Percentiles rank a stretch among this genome's conserved stretches.
Evolutionary conservation across 2,888 invertebrate species (phyloP).

Genomic region (Timandra comae): DNA sequence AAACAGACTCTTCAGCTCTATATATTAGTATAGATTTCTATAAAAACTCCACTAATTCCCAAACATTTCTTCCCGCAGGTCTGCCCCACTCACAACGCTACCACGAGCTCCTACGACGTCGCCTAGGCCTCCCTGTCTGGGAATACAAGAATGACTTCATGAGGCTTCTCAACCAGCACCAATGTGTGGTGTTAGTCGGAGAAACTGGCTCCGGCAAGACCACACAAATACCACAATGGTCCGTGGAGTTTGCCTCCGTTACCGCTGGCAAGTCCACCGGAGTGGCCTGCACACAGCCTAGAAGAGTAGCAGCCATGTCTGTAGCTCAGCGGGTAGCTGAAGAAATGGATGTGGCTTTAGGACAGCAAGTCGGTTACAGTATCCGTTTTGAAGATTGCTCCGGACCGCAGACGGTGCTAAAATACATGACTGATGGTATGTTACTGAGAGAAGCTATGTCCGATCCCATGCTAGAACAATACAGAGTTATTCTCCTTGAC

Average conservation of each 20-base stretch:
- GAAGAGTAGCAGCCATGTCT: conserved; percentile 99
- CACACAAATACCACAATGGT: conserved; percentile 95
- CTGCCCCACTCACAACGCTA: conserved; percentile 92
- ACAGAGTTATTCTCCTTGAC: conserved; percentile 96
- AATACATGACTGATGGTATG: conserved; percentile 99
- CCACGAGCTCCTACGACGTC: conserved; percentile 90
- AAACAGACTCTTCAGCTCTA: too few species aligned
- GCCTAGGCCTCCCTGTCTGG: conserved; percentile 96
- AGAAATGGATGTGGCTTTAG: conserved; percentile 98
- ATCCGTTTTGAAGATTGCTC: conserved; percentile 99
- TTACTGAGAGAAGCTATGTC: conserved; percentile 99
- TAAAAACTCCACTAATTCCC: too few species aligned
- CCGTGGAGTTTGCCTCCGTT: conserved; percentile 59
- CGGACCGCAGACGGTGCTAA: conserved; percentile 93
- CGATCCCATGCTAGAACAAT: conserved; percentile 97
- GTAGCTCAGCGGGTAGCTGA: conserved; percentile 99
- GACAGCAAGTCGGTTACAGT: conserved; percentile 77
- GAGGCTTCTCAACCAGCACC: conserved; percentile 93
- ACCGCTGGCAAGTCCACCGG: conserved; percentile 56
- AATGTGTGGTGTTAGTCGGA: conserved; percentile 97
- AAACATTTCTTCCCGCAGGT: conserved; percentile 60
- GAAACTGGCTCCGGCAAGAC: conserved; percentile 99
- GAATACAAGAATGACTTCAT: conserved; percentile 98
- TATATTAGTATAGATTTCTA: too few species aligned
- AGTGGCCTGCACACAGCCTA: conserved; percentile 97